Percentiles rank a stretch among this genome's conserved stretches.
These are phyloP conservation scores for Daktulosphaira vitifoliae DNA, from an alignment of 1,140 invertebrate species.

Conservation along the genomic window DNA sequence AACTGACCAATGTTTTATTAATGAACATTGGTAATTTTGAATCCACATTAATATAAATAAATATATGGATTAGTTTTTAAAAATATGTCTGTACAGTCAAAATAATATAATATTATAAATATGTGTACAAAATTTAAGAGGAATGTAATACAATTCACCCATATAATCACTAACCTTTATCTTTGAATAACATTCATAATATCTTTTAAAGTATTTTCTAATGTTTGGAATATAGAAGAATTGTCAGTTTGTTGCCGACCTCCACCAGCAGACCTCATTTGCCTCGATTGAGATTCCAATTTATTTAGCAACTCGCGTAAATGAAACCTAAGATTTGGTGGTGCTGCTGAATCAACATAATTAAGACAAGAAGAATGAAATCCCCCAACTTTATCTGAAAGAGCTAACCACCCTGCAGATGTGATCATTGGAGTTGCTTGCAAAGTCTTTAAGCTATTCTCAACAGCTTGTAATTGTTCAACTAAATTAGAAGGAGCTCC, in stretches of 20 bases:
- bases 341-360: conserved; percentile 61
- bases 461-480: conserved; percentile 59
- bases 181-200: conserved; percentile 70
- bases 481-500: conserved; percentile 50
- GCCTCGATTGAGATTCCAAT: conserved; percentile 68
- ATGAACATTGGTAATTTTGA: too few species aligned
- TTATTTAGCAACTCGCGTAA: conserved; percentile 74
- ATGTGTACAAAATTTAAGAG: conserved; percentile 3
- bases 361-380: conserved; percentile 67
- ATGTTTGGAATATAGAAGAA: conserved; percentile 57
- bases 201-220: conserved; percentile 72
- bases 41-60: too few species aligned
- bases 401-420: conserved; percentile 64
- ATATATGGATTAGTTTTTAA: background rate
- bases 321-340: conserved; percentile 79
- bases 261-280: conserved; percentile 61
- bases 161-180: conserved; percentile 46
- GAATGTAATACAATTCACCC: conserved; percentile 3
- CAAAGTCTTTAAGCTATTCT: conserved; percentile 55
- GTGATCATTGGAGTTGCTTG: conserved; percentile 52
- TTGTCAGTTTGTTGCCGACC: conserved; percentile 60
- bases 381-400: conserved; percentile 72
- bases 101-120: conserved; percentile 12
- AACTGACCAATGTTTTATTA: too few species aligned
- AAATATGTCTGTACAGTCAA: conserved; percentile 19